Base-by-base conservation (phyloP, 1,140 invertebrate genomes). In the Lepeophtheirus salmonis region DNA sequence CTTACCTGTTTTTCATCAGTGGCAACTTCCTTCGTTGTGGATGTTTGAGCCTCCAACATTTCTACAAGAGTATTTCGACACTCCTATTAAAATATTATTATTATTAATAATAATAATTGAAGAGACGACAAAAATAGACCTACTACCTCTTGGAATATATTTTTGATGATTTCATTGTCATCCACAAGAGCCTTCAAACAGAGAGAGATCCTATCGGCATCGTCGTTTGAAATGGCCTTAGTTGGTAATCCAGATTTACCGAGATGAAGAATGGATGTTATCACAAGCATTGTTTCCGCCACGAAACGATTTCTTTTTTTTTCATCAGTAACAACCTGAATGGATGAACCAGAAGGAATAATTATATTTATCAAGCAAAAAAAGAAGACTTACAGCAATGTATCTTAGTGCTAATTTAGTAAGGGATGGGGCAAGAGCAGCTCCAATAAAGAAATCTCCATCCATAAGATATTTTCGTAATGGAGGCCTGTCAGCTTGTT, bases 381-480 rank as follows among this genome's bases (percentile, higher is more conserved):
- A 57, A 3, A 17, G 41, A 64, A 68, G 64, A 26, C 51, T 25
- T 22, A 73, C 71, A 1, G 77, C 65, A 62, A 78, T 79, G 70
- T 79, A 95, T 66, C 83, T 75, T 0, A 89, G 72, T 0, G 88
- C 83, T 63, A 98, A 73, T 75, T 98, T 98, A 6, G 87, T 81
- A 23, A 99, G 75, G 14, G 86, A 87, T 0, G 90, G 87, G 10
- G 87, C 86, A 10, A 97, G 72, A 14, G 89, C 81, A 18, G 90
- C 88, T 12, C 86, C 91, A 63, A 97, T 84, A 70, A 97, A 98
- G 73, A 94, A 95, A 67, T 99, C 91, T 1, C 91, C 92, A 64
- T 89, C 83, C 73, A 92, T 80, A 65, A 98, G 78, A 66, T 91
- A 90, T 63, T 87, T 81, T 12, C 89, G 77, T 55, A 95, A 69